These are phyloP conservation scores for Boulengeromyrus knoepffleri DNA, from an alignment of 2,113 vertebrate species.

Conservation along the genomic window DNA sequence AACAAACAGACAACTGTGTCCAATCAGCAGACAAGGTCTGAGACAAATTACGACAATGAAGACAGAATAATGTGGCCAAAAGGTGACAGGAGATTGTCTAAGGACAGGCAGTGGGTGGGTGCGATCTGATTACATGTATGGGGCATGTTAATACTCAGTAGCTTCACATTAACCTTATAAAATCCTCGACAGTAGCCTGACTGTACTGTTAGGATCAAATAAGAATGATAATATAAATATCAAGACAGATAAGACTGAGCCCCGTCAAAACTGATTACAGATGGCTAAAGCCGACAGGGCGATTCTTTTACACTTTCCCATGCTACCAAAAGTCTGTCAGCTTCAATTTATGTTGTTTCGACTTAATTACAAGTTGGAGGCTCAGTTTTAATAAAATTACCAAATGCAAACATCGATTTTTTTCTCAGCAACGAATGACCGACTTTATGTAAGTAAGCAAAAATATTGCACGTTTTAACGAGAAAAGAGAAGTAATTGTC, in stretches of 20 bases:
- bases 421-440: not conserved
- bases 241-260: not conserved
- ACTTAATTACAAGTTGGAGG: not conserved
- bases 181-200: not conserved
- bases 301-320: not conserved
- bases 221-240: not conserved
- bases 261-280: not conserved
- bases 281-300: not conserved
- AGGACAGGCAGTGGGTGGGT: not conserved
- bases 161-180: not conserved
- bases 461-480: not conserved
- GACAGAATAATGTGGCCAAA: not conserved
- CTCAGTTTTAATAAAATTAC: not conserved
- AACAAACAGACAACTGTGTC: not conserved
- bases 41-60: not conserved
- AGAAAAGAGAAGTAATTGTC: conserved; percentile 20
- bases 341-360: not conserved
- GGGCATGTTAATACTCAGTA: not conserved
- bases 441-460: not conserved
- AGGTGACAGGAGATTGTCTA: not conserved
- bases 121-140: not conserved
- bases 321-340: not conserved
- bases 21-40: not conserved
- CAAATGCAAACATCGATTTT: not conserved
- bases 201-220: not conserved